Conservation (phyloP, 2,888 invertebrate species). For the Pterostichus niger region DNA sequence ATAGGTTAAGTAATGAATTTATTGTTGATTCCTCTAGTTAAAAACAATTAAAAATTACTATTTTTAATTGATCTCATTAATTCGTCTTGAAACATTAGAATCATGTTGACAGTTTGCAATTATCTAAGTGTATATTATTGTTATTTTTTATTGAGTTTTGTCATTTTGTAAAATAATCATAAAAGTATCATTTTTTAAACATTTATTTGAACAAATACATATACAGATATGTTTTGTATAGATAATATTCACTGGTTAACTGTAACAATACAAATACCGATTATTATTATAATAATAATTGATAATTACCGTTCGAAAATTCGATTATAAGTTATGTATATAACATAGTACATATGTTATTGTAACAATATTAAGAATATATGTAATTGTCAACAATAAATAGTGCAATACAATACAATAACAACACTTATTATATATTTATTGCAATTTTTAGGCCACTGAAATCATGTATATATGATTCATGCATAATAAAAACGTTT, state of each 20-base stretch:
- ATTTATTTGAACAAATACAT: conserved; percentile 65
- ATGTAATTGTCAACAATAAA: conserved; percentile 62
- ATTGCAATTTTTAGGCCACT: conserved; percentile 64
- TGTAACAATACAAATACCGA: conserved; percentile 59
- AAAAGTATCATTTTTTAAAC: conserved; percentile 12
- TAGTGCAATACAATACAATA: conserved; percentile 56
- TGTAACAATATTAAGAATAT: conserved; percentile 60
- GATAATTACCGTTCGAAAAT: conserved; percentile 2
- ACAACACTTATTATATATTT: conserved; percentile 65
- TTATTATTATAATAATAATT: conserved; percentile 49
- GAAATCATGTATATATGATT: conserved; percentile 59
- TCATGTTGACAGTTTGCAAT: neutral
- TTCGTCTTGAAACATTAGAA: too few relatives aligned
- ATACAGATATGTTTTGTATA: conserved; percentile 60
- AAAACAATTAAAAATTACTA: too few relatives aligned
- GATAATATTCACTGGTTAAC: conserved; percentile 57
- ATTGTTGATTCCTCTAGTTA: too few relatives aligned
- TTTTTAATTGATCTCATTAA: too few relatives aligned
- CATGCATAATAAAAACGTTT: conserved; percentile 48
- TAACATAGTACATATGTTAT: conserved; percentile 44
- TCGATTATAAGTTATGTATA: conserved; percentile 43
- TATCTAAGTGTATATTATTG: neutral
- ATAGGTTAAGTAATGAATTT: too few relatives aligned
- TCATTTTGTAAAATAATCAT: conserved; percentile 39
- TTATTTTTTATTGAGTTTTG: neutral